Evolutionary conservation across 1,140 invertebrate species (phyloP), one percentile per base, ranked within the genome.

Genomic region (Drosophila pandora): DNA sequence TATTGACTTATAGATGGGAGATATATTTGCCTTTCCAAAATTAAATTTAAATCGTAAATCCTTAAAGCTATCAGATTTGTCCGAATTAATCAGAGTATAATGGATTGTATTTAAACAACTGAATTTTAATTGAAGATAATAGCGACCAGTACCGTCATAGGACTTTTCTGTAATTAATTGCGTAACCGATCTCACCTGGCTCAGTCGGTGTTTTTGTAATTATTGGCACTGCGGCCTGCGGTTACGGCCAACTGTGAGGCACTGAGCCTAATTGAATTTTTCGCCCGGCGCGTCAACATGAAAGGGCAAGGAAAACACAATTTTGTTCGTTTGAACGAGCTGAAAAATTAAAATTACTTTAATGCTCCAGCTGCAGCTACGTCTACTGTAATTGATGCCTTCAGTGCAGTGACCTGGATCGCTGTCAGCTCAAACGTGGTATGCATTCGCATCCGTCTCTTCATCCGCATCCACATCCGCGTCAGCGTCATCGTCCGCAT

Each of bases 331-430:
- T 60, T 32, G 59, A 54, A n/a, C n/a, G 4, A 3, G 30, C 28
- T 21, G 32, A n/a, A 39, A 68, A 55, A 57, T 49, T 34, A 41
- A 67, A 67, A 67, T 67, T 67, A 67, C 67, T 69, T 70, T 69
- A 70, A 70, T 69, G 64, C 63, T 21, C 41, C 41, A 2, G 13
- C 41, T 17, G 41, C 13, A 43, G 41, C 64, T n/a, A 37, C 53
- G 13, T 8, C 17, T 17, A 9, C 64, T 10, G 64, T 57, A 70
- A 70, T 70, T 70, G 67, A 70, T 57, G 67, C 67, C 64, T 69
- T 69, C 63, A 57, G 74, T 62, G 54, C 78, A 62, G 39, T 82
- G 79, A 82, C 79, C 79, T 82, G 79, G 79, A 79, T 82, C 72
- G 73, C 56, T 72, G 73, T 77, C 59, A 58, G 74, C 25, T 53